These are phyloP conservation scores for Romanomermis culicivorax DNA, from an alignment of 2,888 invertebrate genomes.

Conservation along the genomic window DNA sequence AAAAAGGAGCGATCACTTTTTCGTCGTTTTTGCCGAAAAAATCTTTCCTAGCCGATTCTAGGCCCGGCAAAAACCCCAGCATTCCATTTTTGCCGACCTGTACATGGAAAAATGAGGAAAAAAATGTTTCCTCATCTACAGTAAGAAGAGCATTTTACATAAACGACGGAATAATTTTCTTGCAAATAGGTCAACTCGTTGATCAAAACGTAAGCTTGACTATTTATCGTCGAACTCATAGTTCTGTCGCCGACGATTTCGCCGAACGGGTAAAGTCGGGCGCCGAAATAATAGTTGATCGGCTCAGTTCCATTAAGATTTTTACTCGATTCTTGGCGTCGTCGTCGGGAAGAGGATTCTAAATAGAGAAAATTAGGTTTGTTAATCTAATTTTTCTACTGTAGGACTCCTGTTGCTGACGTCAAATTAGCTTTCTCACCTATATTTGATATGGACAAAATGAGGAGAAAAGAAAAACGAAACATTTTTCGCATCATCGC, in stretches of 20 bases:
- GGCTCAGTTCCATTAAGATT: too few relatives aligned
- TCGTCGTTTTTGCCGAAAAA: not conserved
- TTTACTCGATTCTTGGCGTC: too few relatives aligned
- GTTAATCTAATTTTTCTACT: not conserved
- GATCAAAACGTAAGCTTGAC: conserved; percentile 16
- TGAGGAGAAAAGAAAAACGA: too few relatives aligned
- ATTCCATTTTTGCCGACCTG: conserved; percentile 24
- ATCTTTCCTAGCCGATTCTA: not conserved
- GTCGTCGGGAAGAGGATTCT: too few relatives aligned
- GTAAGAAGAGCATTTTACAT: conserved; percentile 16
- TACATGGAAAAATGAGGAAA: conserved; percentile 2
- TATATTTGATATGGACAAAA: too few relatives aligned
- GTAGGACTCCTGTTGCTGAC: not conserved
- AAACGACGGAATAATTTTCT: conserved; percentile 18
- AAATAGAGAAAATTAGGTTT: too few relatives aligned
- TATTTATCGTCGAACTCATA: conserved; percentile 1
- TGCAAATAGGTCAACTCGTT: conserved; percentile 21
- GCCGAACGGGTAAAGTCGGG: conserved; percentile 25
- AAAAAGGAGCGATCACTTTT: conserved; percentile 24
- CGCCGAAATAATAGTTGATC: conserved; percentile 20
- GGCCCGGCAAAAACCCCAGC: conserved; percentile 14
- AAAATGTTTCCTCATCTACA: not conserved
- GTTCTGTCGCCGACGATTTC: conserved; percentile 6
- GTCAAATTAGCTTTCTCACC: too few relatives aligned
- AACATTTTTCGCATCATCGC: too few relatives aligned